Percentiles rank a stretch among this genome's conserved stretches.
Conservation (phyloP, 2,888 invertebrate genomes). For the Hetaerina titia region DNA sequence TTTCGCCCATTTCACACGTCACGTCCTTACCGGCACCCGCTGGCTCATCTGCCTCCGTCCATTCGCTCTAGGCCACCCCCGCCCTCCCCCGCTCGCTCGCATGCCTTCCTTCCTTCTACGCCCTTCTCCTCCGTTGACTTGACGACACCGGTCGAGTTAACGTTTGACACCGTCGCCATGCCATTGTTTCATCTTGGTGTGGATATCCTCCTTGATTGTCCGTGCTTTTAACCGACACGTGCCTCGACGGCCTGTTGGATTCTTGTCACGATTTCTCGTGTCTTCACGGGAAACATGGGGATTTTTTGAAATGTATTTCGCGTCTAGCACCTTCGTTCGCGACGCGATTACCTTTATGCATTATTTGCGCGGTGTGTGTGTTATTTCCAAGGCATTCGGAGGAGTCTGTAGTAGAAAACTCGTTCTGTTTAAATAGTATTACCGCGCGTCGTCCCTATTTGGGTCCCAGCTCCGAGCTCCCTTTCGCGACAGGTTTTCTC, state of each 20-base stretch:
- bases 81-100: background rate
- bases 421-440: constrained; percentile 21
- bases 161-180: background rate
- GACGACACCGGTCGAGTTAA: background rate
- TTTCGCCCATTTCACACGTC: no score
- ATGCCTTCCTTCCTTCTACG: background rate
- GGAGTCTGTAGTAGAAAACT: background rate
- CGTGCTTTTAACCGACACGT: background rate
- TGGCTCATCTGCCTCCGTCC: no score
- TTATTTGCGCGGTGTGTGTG: background rate
- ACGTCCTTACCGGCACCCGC: no score
- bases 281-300: background rate
- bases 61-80: background rate
- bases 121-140: background rate
- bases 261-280: background rate
- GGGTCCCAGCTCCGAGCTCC: background rate
- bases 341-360: background rate
- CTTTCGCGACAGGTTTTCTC: background rate
- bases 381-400: background rate
- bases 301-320: background rate
- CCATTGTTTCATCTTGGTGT: constrained; percentile 42
- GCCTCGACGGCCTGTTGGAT: background rate
- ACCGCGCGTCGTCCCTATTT: background rate
- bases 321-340: background rate
- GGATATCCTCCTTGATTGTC: background rate